phyloP scores from a whole-genome alignment of 2,888 invertebrate species.

The Branchipolynoe longqiensis region DNA sequence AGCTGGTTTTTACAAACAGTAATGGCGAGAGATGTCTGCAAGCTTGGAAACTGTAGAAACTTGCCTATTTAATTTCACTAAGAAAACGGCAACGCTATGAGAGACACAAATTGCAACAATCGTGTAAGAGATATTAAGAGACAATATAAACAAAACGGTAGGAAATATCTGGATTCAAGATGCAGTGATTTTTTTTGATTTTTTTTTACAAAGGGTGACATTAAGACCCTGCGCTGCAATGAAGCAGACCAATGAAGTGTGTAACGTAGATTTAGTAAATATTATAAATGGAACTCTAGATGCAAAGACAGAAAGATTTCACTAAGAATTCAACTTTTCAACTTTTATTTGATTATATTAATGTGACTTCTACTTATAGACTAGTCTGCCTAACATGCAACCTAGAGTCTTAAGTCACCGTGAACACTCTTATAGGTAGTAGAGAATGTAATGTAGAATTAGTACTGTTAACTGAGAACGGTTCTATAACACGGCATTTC shows the following conservation, averaged over 20 bases:
- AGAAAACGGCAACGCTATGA: conserved; percentile 18
- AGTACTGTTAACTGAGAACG: conserved; percentile 26
- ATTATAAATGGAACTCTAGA: too few species aligned
- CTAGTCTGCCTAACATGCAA: conserved; percentile 46
- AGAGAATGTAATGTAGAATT: conserved; percentile 18
- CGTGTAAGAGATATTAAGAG: conserved; percentile 27
- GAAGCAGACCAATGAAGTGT: neutral
- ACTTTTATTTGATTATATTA: neutral
- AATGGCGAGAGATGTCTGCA: neutral
- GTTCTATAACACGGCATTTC: conserved; percentile 26
- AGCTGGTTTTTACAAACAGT: neutral
- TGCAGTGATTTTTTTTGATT: conserved; percentile 8
- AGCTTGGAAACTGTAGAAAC: neutral
- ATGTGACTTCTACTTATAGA: neutral
- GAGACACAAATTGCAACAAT: conserved; percentile 20
- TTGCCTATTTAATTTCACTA: conserved; percentile 6
- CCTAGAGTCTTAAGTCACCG: conserved; percentile 42
- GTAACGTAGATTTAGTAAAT: neutral
- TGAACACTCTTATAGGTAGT: neutral
- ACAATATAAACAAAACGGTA: conserved; percentile 10
- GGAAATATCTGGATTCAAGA: conserved; percentile 26
- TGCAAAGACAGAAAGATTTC: neutral
- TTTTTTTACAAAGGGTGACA: conserved; percentile 27
- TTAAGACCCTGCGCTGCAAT: conserved; percentile 31
- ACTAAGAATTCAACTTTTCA: neutral